Conservation (phyloP, 2,113 vertebrate genomes). For the Rynchops niger region DNA sequence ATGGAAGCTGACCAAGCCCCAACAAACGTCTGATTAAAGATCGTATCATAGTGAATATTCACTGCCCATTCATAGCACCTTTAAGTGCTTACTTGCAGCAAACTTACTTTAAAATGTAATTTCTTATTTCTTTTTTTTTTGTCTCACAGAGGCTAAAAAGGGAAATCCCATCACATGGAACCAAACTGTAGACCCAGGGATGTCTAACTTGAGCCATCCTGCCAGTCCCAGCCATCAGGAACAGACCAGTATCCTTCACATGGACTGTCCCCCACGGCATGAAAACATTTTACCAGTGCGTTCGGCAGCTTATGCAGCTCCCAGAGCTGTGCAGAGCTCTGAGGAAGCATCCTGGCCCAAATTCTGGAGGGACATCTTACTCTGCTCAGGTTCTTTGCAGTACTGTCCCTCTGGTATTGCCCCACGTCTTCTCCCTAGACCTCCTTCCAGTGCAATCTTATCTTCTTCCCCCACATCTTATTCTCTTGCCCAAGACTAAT, state of each 20-base stretch:
- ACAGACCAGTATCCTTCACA: not conserved
- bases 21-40: not conserved
- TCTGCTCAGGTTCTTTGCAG: not conserved
- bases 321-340: not conserved
- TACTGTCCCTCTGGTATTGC: no score
- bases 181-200: not conserved
- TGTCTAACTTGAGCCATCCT: not conserved
- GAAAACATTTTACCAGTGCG: not conserved
- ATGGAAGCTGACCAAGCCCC: not conserved
- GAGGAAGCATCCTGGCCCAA: not conserved
- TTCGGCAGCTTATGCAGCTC: not conserved
- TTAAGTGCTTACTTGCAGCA: not conserved
- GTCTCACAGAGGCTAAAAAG: not conserved
- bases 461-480: not conserved
- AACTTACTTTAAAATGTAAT: not conserved
- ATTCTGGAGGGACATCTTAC: not conserved
- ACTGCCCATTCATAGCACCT: not conserved
- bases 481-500: not conserved
- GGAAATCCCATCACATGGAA: not conserved
- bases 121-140: not conserved
- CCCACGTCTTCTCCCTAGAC: not conserved
- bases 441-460: not conserved
- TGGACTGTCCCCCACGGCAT: fast-evolving
- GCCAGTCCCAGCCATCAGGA: not conserved
- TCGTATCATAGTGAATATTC: not conserved